phyloP scores from a whole-genome alignment of 2,888 invertebrate species.

The Mycogona germanica region DNA sequence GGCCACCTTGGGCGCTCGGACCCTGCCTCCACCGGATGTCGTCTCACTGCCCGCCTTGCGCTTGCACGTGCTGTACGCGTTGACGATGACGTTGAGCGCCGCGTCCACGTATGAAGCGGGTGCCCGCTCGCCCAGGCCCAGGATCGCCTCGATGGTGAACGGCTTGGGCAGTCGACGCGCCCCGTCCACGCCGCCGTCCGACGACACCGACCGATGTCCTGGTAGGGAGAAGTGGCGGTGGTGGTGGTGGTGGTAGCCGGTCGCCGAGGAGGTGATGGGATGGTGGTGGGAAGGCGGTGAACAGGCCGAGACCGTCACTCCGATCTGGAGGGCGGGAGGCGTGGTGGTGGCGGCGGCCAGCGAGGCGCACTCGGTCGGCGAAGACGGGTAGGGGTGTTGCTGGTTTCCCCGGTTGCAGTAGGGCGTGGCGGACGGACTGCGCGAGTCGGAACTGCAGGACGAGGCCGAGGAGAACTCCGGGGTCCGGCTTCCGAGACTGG shows the following conservation, averaged over 20 bases:
- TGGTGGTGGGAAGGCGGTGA: background rate
- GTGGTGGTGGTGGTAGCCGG: conserved; percentile 7
- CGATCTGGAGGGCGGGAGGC: background rate
- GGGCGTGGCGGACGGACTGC: too few species aligned
- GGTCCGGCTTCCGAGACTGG: background rate
- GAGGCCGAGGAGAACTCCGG: too few species aligned
- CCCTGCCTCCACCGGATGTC: background rate
- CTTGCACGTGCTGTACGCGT: background rate
- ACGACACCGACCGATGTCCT: too few species aligned
- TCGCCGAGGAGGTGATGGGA: too few species aligned
- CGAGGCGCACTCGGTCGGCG: background rate
- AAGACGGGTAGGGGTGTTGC: background rate
- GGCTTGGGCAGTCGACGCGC: conserved; percentile 49
- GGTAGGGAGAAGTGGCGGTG: background rate
- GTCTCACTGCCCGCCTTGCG: too few species aligned
- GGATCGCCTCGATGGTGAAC: conserved; percentile 77
- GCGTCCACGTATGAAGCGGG: background rate
- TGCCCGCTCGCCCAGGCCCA: conserved; percentile 59
- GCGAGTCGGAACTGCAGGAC: too few species aligned
- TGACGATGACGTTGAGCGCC: conserved; percentile 33
- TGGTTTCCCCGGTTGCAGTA: too few species aligned
- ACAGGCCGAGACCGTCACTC: background rate
- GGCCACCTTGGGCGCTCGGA: background rate
- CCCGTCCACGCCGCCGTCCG: too few species aligned
- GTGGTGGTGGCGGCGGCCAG: background rate